Percentiles rank a stretch among this genome's conserved stretches.
phyloP scores from a whole-genome alignment of 2,888 invertebrate species.

The Aleiodes alternator region DNA sequence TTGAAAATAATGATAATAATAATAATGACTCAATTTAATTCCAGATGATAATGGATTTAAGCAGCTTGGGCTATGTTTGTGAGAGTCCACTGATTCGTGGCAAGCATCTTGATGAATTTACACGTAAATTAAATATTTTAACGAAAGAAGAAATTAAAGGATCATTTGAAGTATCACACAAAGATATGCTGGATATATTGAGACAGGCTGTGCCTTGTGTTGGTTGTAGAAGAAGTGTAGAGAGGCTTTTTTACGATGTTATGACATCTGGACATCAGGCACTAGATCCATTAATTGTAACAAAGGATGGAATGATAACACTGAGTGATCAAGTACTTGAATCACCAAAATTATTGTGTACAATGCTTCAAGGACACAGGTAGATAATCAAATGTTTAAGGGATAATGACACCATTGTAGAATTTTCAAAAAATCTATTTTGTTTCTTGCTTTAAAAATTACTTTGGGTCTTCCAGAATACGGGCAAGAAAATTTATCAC shows the following conservation, averaged over 20 bases:
- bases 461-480: too few relatives aligned
- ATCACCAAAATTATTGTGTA: constrained; percentile 88
- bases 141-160: constrained; percentile 86
- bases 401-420: too few relatives aligned
- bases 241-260: constrained; percentile 90
- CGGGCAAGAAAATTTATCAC: too few relatives aligned
- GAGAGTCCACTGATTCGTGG: constrained; percentile 88
- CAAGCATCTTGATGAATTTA: constrained; percentile 90
- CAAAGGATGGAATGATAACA: constrained; percentile 85
- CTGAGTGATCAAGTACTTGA: constrained; percentile 87
- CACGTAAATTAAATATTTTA: constrained; percentile 87
- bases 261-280: constrained; percentile 90
- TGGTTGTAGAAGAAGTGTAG: constrained; percentile 94
- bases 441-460: too few relatives aligned
- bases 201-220: constrained; percentile 96
- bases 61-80: constrained; percentile 88
- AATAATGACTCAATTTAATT: constrained; percentile 7
- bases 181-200: constrained; percentile 88
- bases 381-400: constrained; percentile 76
- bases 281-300: constrained; percentile 89
- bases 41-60: constrained; percentile 96
- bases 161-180: constrained; percentile 89
- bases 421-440: too few relatives aligned
- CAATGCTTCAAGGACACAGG: constrained; percentile 92
- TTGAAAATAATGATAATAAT: too few relatives aligned